Conservation (phyloP, 1,140 invertebrate species). For the Yoshiicerus persimilis region DNA sequence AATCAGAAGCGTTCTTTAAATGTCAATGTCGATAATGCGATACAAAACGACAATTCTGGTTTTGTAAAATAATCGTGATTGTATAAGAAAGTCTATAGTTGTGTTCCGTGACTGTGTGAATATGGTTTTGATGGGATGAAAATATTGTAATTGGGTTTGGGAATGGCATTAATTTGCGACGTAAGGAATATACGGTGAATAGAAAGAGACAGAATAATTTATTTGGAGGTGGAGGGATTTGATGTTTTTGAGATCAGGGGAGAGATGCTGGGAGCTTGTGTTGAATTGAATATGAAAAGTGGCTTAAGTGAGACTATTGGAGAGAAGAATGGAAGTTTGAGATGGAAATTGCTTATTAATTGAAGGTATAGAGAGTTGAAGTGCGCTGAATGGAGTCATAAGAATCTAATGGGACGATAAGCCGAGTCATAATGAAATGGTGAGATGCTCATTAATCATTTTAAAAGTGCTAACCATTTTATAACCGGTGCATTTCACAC, state of each 20-base stretch:
- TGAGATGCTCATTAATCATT: conserved; percentile 46
- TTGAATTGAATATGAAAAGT: background rate
- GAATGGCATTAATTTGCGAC: too few species aligned
- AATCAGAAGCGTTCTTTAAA: too few species aligned
- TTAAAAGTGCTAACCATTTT: conserved; percentile 44
- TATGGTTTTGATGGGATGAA: too few species aligned
- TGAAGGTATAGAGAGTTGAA: conserved; percentile 25
- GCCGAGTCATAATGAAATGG: background rate
- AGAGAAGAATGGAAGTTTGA: conserved; percentile 13
- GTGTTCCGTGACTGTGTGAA: too few species aligned
- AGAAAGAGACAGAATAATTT: too few species aligned
- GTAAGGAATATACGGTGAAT: too few species aligned
- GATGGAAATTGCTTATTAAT: conserved; percentile 44
- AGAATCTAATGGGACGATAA: background rate
- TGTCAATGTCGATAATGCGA: too few species aligned
- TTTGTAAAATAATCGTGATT: too few species aligned
- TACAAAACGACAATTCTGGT: too few species aligned
- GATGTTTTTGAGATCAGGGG: too few species aligned
- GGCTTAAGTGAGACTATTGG: background rate
- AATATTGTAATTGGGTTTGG: too few species aligned
- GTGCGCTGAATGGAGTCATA: background rate
- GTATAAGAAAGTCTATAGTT: too few species aligned
- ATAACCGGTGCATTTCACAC: conserved; percentile 47
- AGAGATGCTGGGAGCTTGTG: background rate
- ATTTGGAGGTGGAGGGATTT: background rate